phyloP scores from a whole-genome alignment of 2,113 vertebrate genomes.

The Riparia riparia region DNA sequence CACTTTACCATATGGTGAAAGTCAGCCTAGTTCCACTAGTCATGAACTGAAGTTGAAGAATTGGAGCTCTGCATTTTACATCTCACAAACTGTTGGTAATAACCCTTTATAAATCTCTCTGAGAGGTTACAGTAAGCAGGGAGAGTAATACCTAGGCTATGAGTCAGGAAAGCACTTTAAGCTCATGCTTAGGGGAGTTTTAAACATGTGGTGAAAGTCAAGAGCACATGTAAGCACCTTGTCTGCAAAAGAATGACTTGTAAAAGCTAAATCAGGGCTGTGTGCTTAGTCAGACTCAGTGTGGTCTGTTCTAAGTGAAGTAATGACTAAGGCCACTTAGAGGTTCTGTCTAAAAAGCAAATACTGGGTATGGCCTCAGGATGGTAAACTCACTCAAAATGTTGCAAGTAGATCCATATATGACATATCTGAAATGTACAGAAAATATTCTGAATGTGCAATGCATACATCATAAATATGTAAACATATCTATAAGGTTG shows the following conservation, averaged over 20 bases:
- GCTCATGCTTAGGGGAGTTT: not conserved
- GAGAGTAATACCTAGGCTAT: not conserved
- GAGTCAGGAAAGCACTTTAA: conserved; percentile 2
- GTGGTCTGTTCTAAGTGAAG: not conserved
- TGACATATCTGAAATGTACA: not conserved
- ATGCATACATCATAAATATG: not conserved
- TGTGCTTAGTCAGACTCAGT: not conserved
- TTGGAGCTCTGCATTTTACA: not conserved
- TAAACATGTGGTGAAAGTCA: conserved; percentile 23
- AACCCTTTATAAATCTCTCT: not conserved
- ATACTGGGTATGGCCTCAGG: not conserved
- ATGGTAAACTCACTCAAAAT: not conserved
- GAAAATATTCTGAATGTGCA: not conserved
- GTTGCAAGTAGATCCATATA: not conserved
- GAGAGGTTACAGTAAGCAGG: not conserved
- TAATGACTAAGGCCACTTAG: not conserved
- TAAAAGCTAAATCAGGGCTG: not conserved
- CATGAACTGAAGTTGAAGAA: not conserved
- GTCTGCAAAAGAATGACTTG: not conserved
- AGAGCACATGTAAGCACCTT: not conserved
- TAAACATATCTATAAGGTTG: not conserved
- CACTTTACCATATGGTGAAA: not conserved
- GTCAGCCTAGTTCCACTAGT: not conserved
- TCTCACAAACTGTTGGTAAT: not conserved
- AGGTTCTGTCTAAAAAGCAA: not conserved